Conservation (phyloP, 2,888 invertebrate genomes). For the Biston stratarius region DNA sequence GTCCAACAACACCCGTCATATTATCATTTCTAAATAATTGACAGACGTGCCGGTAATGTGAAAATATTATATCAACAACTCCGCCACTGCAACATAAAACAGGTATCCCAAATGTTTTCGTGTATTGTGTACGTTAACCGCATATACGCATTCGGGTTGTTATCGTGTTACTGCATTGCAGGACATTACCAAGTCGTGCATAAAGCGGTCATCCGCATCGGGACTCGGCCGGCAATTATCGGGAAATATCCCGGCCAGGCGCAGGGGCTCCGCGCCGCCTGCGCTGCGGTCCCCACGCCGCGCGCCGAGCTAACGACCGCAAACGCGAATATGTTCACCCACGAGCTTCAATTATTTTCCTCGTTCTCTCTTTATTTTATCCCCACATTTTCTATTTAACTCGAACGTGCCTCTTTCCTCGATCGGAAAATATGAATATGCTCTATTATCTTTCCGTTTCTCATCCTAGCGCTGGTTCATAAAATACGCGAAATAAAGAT, state of each 20-base stretch:
- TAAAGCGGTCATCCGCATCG: not conserved
- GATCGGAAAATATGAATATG: constrained; percentile 8
- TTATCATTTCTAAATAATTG: too few relatives aligned
- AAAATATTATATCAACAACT: too few relatives aligned
- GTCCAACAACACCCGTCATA: too few relatives aligned
- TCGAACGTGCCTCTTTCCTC: constrained; percentile 2
- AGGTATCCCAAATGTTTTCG: too few relatives aligned
- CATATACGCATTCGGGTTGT: not conserved
- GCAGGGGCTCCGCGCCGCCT: too few relatives aligned
- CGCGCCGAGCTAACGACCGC: not conserved
- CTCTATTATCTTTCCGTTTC: not conserved
- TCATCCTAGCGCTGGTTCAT: not conserved
- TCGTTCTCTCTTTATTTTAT: not conserved
- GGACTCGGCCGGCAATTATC: constrained; percentile 4
- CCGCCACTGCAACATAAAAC: too few relatives aligned
- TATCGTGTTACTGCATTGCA: constrained; percentile 11
- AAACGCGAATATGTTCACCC: not conserved
- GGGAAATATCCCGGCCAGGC: not conserved
- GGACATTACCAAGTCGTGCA: not conserved
- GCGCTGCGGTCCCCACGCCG: not conserved
- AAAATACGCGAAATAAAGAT: not conserved
- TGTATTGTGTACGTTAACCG: too few relatives aligned
- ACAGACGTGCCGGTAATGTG: too few relatives aligned
- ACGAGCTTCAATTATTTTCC: not conserved
- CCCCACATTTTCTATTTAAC: not conserved